Conservation (phyloP, 2,797 vertebrate species). For the Clarias platycephalus region DNA sequence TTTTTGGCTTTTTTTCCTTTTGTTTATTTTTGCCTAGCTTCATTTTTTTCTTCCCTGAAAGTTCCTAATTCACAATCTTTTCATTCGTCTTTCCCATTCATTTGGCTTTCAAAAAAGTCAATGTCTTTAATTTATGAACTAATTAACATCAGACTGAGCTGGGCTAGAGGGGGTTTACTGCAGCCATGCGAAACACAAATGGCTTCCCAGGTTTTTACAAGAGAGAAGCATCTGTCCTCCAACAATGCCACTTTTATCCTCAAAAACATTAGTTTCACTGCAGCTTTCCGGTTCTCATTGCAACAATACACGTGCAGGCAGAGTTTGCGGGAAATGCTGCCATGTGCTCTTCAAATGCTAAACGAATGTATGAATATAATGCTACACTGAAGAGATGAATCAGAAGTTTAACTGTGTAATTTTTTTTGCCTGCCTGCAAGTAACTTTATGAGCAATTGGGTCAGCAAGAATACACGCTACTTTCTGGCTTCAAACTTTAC, state of each 20-base stretch:
- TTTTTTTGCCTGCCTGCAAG: slow-evolving; percentile 17
- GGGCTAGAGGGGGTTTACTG: slow-evolving; percentile 53
- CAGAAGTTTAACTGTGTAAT: slow-evolving; percentile 15
- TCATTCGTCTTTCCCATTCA: slow-evolving; percentile 53
- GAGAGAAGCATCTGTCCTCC: slow-evolving; percentile 54
- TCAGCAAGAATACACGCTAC: slow-evolving; percentile 25
- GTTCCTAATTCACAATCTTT: slow-evolving; percentile 50
- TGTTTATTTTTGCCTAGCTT: slow-evolving; percentile 52
- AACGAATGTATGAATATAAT: slow-evolving; percentile 3
- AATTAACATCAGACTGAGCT: slow-evolving; percentile 59
- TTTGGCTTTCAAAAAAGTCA: slow-evolving; percentile 55
- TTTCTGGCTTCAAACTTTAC: not conserved
- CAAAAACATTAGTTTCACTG: slow-evolving; percentile 47
- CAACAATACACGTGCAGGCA: slow-evolving; percentile 42
- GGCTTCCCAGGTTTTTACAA: slow-evolving; percentile 50
- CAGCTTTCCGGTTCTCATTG: slow-evolving; percentile 46
- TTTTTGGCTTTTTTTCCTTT: slow-evolving; percentile 41
- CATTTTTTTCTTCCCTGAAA: slow-evolving; percentile 44
- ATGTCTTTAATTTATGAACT: slow-evolving; percentile 59
- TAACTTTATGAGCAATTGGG: slow-evolving; percentile 7
- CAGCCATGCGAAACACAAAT: slow-evolving; percentile 57
- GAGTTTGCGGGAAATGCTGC: slow-evolving; percentile 9
- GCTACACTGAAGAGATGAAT: slow-evolving; percentile 1
- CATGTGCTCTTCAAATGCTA: slow-evolving; percentile 21
- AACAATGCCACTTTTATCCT: slow-evolving; percentile 57